Conservation (phyloP, 2,113 vertebrate species). For the Cyprinodon brontotheroides region DNA sequence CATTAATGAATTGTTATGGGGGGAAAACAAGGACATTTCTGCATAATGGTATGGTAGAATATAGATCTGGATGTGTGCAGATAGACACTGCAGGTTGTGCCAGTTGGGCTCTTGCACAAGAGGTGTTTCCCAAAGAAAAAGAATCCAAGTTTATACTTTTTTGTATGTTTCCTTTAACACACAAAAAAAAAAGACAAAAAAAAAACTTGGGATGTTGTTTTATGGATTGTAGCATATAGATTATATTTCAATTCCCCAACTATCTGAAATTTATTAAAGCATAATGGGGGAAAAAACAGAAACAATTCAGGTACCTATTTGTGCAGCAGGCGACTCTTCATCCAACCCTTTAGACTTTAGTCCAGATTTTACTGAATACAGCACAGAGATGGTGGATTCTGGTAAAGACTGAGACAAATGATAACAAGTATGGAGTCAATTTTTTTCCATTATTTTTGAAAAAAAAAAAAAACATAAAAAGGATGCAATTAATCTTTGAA, state of each 20-base stretch:
- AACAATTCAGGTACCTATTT: conserved; percentile 65
- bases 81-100: conserved; percentile 40
- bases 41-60: conserved; percentile 28
- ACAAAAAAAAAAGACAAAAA: conserved; percentile 16
- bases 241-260: conserved; percentile 67
- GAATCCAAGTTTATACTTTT: conserved; percentile 62
- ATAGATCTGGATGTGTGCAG: conserved; percentile 44
- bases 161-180: conserved; percentile 59
- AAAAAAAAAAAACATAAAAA: too few relatives aligned
- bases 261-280: conserved; percentile 58
- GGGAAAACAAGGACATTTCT: conserved; percentile 32
- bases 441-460: too few relatives aligned
- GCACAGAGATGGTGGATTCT: background rate
- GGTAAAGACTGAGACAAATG: background rate
- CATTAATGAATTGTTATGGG: conserved; percentile 29
- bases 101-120: conserved; percentile 54
- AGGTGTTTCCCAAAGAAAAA: conserved; percentile 73
- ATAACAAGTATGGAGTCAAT: background rate
- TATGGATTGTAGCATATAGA: conserved; percentile 63
- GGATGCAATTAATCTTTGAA: too few relatives aligned
- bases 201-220: conserved; percentile 60
- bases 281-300: conserved; percentile 12
- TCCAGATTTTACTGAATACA: background rate
- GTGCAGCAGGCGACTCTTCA: conserved; percentile 39
- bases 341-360: conserved; percentile 15